A percentile compares a stretch with the other conserved stretches of the same genome.
Evolutionary conservation across 2,113 vertebrate genomes (phyloP).

Genomic region (Passerina amoena): DNA sequence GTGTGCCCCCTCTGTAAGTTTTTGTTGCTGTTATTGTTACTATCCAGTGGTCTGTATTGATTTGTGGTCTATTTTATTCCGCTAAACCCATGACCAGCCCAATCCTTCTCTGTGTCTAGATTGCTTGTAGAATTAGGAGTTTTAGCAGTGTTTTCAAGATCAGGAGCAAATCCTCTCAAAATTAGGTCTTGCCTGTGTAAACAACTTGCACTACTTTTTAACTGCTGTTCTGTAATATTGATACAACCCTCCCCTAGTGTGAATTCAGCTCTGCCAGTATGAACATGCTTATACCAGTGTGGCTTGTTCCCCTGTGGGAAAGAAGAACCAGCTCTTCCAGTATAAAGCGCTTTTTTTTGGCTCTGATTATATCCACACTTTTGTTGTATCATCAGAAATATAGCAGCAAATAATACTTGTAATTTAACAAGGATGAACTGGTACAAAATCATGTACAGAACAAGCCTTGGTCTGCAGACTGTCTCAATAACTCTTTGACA

Average conservation of each 20-base stretch:
- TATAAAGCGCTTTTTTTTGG: background rate
- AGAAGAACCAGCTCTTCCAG: constrained; percentile 46
- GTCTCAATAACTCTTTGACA: background rate
- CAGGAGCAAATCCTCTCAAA: background rate
- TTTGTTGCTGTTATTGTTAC: background rate
- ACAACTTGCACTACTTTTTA: background rate
- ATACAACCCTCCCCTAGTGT: background rate
- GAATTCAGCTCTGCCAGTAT: background rate
- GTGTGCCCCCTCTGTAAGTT: background rate
- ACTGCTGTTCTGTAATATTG: background rate
- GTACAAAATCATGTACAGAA: background rate
- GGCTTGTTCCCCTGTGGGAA: background rate
- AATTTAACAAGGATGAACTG: background rate
- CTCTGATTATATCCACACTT: background rate
- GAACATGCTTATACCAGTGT: background rate
- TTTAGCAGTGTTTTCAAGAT: background rate
- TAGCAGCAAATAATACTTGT: background rate
- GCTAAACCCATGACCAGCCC: background rate
- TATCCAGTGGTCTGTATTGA: background rate
- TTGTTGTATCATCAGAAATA: background rate
- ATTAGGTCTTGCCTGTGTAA: background rate
- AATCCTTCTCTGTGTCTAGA: background rate
- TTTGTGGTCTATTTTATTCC: background rate
- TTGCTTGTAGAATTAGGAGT: background rate
- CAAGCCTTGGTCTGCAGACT: background rate